These are phyloP conservation scores for Speoplatyrhinus poulsoni DNA, from an alignment of 2,113 vertebrate species.

Conservation along the genomic window DNA sequence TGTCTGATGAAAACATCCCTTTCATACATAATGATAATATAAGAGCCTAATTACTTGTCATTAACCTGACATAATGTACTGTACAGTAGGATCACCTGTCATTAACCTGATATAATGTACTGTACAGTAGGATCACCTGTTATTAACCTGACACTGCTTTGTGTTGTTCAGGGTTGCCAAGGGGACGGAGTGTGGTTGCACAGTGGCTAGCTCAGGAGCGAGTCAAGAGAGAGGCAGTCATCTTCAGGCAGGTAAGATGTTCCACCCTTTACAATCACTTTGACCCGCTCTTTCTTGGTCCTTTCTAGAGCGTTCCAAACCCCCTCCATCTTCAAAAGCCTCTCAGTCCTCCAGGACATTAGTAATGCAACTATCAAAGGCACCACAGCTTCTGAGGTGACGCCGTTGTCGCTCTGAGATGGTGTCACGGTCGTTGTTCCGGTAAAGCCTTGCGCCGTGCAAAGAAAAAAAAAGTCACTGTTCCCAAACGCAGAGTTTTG, in stretches of 20 bases:
- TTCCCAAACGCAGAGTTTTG: too few species aligned
- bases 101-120: neutral
- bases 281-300: neutral
- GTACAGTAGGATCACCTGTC: neutral
- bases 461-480: too few species aligned
- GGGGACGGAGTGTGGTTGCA: slow-evolving; percentile 48
- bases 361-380: too few species aligned
- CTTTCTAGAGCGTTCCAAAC: too few species aligned
- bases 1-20: neutral
- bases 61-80: too few species aligned
- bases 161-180: slow-evolving; percentile 45
- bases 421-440: too few species aligned
- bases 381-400: too few species aligned
- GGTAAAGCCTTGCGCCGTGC: too few species aligned
- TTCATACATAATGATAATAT: slow-evolving; percentile 9
- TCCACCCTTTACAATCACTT: slow-evolving; percentile 2
- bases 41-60: neutral
- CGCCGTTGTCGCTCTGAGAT: too few species aligned
- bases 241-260: slow-evolving; percentile 54
- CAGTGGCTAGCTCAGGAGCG: slow-evolving; percentile 62
- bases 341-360: too few species aligned
- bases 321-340: too few species aligned
- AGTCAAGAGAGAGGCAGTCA: slow-evolving; percentile 43
- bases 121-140: neutral
- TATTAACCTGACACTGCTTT: slow-evolving; percentile 10